Base-by-base conservation (phyloP, 2,888 invertebrate species). In the Thymelicus lineola region DNA sequence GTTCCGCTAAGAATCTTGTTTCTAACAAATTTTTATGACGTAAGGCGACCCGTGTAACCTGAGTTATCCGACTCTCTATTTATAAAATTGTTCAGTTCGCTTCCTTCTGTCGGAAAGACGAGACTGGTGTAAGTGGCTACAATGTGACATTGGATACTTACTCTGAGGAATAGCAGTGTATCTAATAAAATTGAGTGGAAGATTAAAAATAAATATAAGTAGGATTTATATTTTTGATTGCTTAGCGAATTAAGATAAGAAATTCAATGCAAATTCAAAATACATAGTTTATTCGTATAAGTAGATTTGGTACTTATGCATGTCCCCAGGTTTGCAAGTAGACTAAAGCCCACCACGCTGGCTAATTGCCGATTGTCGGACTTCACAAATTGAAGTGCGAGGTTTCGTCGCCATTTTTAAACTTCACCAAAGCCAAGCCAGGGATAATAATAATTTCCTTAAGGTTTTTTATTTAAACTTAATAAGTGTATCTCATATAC, bases 1-100 rank as follows among this genome's bases (percentile, higher is more conserved):
- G 88, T 89, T 84, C 86, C 83, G 89, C 87, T 86, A 85, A 78
- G 88, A 86, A 85, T 91, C 89, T 83, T 82, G 84, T 90, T 90
- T 87, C 91, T 85, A 84, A 86, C 86, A 86, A 82, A 86, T 88
- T 85, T 86, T 86, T 83, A 82, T 83, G 82, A 79, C 80, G 86
- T 85, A 86, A 89, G 79, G 72, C 71, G 86, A 86, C 77, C 78
- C 78, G 75, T 74, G 90, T 83, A 88, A 90, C 87, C 81, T 79
- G 89, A 90, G 85, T 81, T 81, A 77, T 76, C 77, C 80, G 81
- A 82, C 80, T 80, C 82, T 84, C 75, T 89, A 90, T 91, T 88
- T 88, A 89, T 88, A 87, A 86, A 80, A 79, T 74, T 75, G 78
- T 79, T 84, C 81, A 83, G 77, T 82, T 83, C 83, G 86, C 87